Percentiles rank a stretch among this genome's conserved stretches.
These are phyloP conservation scores for Archilochus colubris DNA, from an alignment of 2,113 vertebrate genomes.

Conservation along the genomic window DNA sequence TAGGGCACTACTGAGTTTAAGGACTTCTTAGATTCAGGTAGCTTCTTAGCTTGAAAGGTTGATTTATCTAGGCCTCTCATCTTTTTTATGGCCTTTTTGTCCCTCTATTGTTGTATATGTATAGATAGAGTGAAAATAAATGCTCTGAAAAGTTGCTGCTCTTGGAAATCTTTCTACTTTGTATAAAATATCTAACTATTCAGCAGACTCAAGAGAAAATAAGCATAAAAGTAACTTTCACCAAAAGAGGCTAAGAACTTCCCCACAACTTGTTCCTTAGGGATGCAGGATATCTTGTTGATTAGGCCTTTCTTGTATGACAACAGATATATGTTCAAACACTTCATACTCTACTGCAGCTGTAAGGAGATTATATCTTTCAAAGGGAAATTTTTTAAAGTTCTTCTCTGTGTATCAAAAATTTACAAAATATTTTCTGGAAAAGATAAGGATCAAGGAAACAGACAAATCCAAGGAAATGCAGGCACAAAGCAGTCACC, in stretches of 20 bases:
- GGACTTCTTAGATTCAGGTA: not conserved
- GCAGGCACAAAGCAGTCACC: not conserved
- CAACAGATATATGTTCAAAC: not conserved
- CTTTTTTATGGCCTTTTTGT: not conserved
- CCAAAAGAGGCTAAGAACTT: not conserved
- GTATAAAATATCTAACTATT: not conserved
- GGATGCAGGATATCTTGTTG: not conserved
- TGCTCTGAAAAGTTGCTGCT: not conserved
- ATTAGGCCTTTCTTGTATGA: not conserved
- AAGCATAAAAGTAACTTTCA: not conserved
- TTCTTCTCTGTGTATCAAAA: not conserved
- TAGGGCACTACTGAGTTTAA: slow-evolving; percentile 19
- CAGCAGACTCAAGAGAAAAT: not conserved
- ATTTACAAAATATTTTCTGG: not conserved
- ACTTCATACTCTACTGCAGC: not conserved
- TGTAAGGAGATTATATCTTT: not conserved
- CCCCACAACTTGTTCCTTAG: not conserved
- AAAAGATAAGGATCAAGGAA: not conserved
- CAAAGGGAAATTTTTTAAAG: not conserved
- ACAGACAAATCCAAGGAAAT: not conserved
- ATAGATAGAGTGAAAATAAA: not conserved
- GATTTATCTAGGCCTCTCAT: not conserved
- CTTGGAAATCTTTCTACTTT: not conserved
- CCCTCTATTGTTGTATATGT: not conserved
- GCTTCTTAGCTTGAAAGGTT: not conserved